phyloP scores from a whole-genome alignment of 2,797 vertebrate species.

The Enteromius anoplus region DNA sequence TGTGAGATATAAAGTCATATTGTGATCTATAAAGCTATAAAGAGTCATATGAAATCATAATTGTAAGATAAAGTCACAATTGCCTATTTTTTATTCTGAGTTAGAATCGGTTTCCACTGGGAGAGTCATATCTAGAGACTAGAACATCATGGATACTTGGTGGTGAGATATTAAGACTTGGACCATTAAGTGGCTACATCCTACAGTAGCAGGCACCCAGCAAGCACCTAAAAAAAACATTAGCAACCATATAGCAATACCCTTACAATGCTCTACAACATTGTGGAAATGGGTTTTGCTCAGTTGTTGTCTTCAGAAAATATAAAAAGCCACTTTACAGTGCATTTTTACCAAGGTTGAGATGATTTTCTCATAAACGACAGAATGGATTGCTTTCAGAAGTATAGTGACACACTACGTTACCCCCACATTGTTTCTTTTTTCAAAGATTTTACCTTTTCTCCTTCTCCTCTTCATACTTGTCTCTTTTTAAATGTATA shows the following conservation, averaged over 20 bases:
- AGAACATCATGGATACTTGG: background rate
- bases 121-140: background rate
- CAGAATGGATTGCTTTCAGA: background rate
- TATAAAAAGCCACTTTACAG: background rate
- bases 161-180: background rate
- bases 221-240: background rate
- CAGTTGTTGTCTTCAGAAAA: background rate
- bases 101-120: background rate
- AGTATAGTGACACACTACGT: background rate
- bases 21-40: constrained; percentile 13
- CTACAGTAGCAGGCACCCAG: background rate
- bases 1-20: constrained; percentile 1
- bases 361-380: background rate
- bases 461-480: background rate
- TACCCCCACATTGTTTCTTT: background rate
- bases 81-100: background rate
- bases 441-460: constrained; percentile 11
- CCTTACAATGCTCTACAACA: background rate
- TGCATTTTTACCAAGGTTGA: background rate
- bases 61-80: constrained; percentile 1
- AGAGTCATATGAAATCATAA: background rate
- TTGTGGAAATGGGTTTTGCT: background rate
- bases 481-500: constrained; percentile 1
- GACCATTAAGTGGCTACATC: background rate
- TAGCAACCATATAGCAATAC: background rate